Evolutionary conservation across 1,140 invertebrate species (phyloP).

Genomic region (Aphelenchoides avenae): DNA sequence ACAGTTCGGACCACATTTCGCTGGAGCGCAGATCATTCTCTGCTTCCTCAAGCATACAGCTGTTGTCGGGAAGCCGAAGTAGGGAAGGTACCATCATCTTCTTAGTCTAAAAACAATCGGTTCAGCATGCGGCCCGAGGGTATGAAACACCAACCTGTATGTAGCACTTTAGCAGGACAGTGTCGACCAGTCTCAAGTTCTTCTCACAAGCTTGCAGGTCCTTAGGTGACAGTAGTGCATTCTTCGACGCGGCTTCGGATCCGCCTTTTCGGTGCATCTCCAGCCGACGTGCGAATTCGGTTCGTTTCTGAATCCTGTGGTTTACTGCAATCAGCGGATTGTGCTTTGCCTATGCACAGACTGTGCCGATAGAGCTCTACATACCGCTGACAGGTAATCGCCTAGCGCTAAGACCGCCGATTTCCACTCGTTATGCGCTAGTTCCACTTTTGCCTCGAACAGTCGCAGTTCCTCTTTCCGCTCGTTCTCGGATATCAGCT

Average conservation of each 20-base stretch:
- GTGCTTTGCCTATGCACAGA: no score
- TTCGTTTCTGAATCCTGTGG: slow-evolving; percentile 31
- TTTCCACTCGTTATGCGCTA: slow-evolving; percentile 36
- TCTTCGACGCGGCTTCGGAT: no score
- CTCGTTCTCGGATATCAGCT: neutral
- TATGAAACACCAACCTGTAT: slow-evolving; percentile 23
- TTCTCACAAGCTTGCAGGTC: no score
- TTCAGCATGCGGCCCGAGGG: neutral
- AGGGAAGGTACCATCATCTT: slow-evolving; percentile 84
- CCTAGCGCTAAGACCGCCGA: slow-evolving; percentile 28
- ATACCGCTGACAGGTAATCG: slow-evolving; percentile 29
- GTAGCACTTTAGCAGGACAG: slow-evolving; percentile 67
- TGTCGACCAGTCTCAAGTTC: slow-evolving; percentile 61
- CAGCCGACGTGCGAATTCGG: slow-evolving; percentile 22
- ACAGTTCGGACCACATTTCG: slow-evolving; percentile 83
- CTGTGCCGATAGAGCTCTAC: no score
- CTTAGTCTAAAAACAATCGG: slow-evolving; percentile 71
- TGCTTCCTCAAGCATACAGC: slow-evolving; percentile 87
- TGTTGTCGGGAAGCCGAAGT: slow-evolving; percentile 77
- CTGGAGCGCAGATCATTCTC: slow-evolving; percentile 79
- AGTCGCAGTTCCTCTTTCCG: slow-evolving; percentile 6
- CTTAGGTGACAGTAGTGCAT: no score
- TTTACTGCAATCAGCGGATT: no score
- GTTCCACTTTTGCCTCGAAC: slow-evolving; percentile 22
- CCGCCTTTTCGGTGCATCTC: slow-evolving; percentile 10